Conservation (phyloP, 2,113 vertebrate species). For the Chunga burmeisteri region DNA sequence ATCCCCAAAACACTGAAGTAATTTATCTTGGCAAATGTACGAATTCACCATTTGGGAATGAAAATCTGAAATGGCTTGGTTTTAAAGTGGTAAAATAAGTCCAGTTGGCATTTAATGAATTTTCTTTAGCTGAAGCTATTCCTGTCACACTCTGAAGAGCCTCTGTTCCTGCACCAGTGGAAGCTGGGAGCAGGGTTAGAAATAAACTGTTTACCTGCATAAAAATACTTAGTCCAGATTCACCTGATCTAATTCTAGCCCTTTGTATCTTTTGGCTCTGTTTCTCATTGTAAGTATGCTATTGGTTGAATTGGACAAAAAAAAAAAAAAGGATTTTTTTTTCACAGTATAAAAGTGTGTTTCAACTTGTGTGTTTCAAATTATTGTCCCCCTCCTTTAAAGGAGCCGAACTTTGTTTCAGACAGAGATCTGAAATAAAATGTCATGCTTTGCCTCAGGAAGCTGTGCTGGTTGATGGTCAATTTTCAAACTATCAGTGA, state of each 20-base stretch:
- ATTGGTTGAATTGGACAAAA: background rate
- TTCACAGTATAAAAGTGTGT: background rate
- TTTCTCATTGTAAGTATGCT: background rate
- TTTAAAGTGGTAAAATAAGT: background rate
- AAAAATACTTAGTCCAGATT: background rate
- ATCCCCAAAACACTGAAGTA: background rate
- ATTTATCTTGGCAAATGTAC: background rate
- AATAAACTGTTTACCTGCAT: background rate
- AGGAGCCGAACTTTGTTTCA: background rate
- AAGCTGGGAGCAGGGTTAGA: background rate
- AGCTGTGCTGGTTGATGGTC: background rate
- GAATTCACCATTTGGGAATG: background rate
- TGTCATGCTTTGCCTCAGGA: background rate
- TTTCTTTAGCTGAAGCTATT: background rate
- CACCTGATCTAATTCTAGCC: background rate
- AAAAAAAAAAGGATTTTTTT: background rate
- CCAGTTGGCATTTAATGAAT: background rate
- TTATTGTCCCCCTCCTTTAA: background rate
- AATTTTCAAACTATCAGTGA: background rate
- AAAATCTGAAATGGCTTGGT: background rate
- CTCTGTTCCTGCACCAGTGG: background rate
- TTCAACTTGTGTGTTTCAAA: background rate
- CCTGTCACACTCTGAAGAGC: background rate
- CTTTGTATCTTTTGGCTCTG: background rate
- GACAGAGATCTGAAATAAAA: background rate